phyloP scores from a whole-genome alignment of 37 sponge, comb jelly and placozoan genomes.

The Oopsacas minuta region DNA sequence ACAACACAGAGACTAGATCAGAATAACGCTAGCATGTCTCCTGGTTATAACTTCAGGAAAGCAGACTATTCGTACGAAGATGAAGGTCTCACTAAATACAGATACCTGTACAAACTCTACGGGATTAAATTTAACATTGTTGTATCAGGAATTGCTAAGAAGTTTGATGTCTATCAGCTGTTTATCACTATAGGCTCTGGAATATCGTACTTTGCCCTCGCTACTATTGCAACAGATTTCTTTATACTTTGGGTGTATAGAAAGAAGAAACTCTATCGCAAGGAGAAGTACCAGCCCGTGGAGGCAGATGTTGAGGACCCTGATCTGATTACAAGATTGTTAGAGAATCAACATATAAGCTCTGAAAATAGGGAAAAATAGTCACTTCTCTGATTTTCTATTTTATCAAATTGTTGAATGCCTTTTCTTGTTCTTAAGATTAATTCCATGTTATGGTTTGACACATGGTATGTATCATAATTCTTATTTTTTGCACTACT shows the following conservation, averaged over 20 bases:
- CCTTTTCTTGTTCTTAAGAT: no score
- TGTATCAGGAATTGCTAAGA: constrained; percentile 18
- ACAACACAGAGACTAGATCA: not conserved
- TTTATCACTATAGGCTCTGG: constrained; percentile 32
- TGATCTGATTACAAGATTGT: not conserved
- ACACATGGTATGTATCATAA: no score
- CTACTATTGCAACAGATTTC: constrained; percentile 2
- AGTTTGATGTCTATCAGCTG: constrained; percentile 28
- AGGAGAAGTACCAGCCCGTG: not conserved
- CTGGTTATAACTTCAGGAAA: not conserved
- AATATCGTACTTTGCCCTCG: constrained; percentile 16
- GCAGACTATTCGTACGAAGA: not conserved
- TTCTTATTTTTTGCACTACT: no score
- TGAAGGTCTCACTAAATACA: not conserved
- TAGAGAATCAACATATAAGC: no score
- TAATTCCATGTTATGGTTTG: no score
- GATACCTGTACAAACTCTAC: not conserved
- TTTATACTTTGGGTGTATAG: constrained; percentile 1
- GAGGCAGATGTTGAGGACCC: not conserved
- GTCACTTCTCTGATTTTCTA: no score
- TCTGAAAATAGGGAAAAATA: no score
- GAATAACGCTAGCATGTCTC: not conserved
- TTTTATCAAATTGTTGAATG: no score
- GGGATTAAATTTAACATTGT: not conserved
- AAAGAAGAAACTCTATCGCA: constrained; percentile 3